Evolutionary conservation across 1,140 invertebrate genomes (phyloP).

Genomic region (Camponotus floridanus): DNA sequence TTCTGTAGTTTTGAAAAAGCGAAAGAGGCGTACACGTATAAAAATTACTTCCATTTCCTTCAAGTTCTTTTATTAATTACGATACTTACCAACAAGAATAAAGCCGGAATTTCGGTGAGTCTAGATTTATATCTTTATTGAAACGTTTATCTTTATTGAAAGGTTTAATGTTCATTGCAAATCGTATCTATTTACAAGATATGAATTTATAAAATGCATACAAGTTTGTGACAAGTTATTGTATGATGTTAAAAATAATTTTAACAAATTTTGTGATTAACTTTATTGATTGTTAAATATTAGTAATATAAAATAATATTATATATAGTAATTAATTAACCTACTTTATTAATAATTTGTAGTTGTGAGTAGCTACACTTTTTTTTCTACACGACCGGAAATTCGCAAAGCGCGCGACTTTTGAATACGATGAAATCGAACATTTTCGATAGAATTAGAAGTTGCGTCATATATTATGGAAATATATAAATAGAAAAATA

Average conservation of each 20-base stretch:
- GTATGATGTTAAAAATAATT: not conserved
- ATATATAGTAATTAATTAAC: too few species aligned
- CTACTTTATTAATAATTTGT: too few species aligned
- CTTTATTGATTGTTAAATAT: too few species aligned
- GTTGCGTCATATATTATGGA: too few species aligned
- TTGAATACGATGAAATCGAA: too few species aligned
- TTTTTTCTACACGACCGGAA: not conserved
- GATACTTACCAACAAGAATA: not conserved
- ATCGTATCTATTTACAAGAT: not conserved
- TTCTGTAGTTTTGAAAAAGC: not conserved
- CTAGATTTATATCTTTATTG: not conserved
- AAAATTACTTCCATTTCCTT: not conserved
- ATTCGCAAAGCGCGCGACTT: not conserved
- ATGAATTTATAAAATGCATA: not conserved
- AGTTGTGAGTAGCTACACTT: not conserved
- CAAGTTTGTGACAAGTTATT: not conserved
- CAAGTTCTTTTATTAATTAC: not conserved
- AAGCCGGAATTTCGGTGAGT: not conserved
- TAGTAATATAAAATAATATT: too few species aligned
- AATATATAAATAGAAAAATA: too few species aligned
- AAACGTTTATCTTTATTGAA: not conserved
- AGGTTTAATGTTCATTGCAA: not conserved
- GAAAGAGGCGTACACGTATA: not conserved
- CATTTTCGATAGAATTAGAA: too few species aligned
- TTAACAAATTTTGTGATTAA: not conserved